Evolutionary conservation across 2,888 invertebrate species (phyloP).

Genomic region (Dasypogon diadema): DNA sequence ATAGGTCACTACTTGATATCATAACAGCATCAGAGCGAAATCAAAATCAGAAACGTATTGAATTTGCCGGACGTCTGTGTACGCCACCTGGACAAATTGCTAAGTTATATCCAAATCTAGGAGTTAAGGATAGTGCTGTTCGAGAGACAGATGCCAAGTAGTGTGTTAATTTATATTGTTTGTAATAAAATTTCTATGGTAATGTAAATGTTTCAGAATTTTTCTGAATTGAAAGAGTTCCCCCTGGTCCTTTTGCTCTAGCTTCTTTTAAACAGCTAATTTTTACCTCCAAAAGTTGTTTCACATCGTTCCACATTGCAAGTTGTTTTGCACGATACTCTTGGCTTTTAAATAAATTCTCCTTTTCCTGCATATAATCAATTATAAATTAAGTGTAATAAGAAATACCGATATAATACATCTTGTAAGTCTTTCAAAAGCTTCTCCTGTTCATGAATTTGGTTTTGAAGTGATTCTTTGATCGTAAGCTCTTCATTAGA

Average conservation of each 20-base stretch:
- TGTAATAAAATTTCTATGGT: constrained; percentile 51
- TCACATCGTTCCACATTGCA: constrained; percentile 57
- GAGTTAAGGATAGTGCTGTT: constrained; percentile 62
- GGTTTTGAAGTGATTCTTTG: constrained; percentile 57
- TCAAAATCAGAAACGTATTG: constrained; percentile 68
- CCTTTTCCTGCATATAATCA: constrained; percentile 56
- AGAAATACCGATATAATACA: constrained; percentile 38
- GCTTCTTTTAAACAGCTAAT: constrained; percentile 57
- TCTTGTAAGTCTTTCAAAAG: constrained; percentile 54
- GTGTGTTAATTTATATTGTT: constrained; percentile 1
- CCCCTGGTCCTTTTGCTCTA: constrained; percentile 56
- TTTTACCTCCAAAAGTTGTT: constrained; percentile 57
- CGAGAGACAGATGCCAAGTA: constrained; percentile 53
- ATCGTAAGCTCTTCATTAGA: constrained; percentile 49
- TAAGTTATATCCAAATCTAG: constrained; percentile 80
- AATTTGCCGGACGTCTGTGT: constrained; percentile 78
- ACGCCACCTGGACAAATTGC: constrained; percentile 74
- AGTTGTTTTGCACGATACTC: constrained; percentile 55
- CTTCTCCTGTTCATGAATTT: constrained; percentile 57
- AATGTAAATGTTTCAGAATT: constrained; percentile 59
- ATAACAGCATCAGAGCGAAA: constrained; percentile 71
- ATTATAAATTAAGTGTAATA: neutral
- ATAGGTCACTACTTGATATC: constrained; percentile 71
- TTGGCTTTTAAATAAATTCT: constrained; percentile 55
- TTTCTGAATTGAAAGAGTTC: constrained; percentile 57